A percentile compares a stretch with the other conserved stretches of the same genome.
phyloP scores from a whole-genome alignment of 2,797 vertebrate genomes.

The Mergus octosetaceus region DNA sequence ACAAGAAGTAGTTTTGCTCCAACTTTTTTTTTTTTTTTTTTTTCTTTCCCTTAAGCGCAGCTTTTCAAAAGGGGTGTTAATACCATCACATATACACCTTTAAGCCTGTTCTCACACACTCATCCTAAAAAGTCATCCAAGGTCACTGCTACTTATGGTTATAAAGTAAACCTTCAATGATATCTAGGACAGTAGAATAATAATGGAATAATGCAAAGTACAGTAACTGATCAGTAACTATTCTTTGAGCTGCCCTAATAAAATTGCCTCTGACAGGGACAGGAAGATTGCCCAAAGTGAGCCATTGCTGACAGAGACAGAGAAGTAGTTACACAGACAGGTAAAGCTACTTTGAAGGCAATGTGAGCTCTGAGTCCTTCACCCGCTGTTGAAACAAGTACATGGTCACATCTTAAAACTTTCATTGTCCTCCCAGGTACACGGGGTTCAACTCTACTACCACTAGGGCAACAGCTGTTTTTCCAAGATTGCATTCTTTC shows the following conservation, averaged over 20 bases:
- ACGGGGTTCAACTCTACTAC: background rate
- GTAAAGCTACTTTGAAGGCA: slow-evolving; percentile 26
- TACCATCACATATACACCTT: slow-evolving; percentile 26
- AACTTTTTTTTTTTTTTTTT: slow-evolving; percentile 30
- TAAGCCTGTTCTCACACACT: slow-evolving; percentile 46
- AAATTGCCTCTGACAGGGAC: background rate
- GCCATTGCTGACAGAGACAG: background rate
- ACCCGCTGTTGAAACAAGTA: background rate
- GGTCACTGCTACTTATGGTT: slow-evolving; percentile 70
- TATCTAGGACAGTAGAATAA: slow-evolving; percentile 15
- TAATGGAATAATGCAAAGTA: background rate
- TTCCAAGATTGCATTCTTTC: background rate
- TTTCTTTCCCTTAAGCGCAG: slow-evolving; percentile 1
- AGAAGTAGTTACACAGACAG: background rate
- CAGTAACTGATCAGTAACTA: background rate
- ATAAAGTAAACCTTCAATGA: slow-evolving; percentile 37
- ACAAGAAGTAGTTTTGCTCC: slow-evolving; percentile 15
- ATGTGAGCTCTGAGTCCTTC: background rate
- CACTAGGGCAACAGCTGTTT: background rate
- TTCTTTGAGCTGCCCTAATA: slow-evolving; percentile 13
- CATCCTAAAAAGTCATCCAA: slow-evolving; percentile 63
- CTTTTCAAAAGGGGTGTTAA: background rate
- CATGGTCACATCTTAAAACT: background rate
- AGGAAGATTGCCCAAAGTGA: background rate
- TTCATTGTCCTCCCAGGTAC: background rate